Conservation (phyloP, 2,797 vertebrate species). For the Pampus argenteus region DNA sequence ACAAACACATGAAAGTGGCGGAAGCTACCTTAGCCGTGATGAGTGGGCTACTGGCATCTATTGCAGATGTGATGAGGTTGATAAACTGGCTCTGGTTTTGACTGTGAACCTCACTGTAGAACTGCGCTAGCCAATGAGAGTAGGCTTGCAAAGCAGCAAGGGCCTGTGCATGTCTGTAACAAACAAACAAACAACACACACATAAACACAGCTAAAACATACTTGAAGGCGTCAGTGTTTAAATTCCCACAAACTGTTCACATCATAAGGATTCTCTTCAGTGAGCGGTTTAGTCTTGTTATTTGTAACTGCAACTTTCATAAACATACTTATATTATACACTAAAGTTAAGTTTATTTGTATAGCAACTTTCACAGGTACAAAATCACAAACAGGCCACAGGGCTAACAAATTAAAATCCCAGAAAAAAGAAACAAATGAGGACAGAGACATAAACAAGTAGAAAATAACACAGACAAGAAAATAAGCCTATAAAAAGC, state of each 20-base stretch:
- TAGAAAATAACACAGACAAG: too few relatives aligned
- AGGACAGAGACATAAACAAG: too few relatives aligned
- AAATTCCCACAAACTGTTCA: conserved; percentile 7
- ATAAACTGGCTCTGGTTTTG: conserved; percentile 93
- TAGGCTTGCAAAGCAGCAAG: conserved; percentile 97
- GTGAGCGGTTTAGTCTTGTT: background rate
- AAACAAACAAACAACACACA: conserved; percentile 20
- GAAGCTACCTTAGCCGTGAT: conserved; percentile 77
- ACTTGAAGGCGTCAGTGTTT: too few relatives aligned
- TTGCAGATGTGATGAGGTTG: conserved; percentile 92
- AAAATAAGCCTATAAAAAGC: too few relatives aligned
- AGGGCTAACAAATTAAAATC: too few relatives aligned
- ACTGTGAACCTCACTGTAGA: conserved; percentile 93
- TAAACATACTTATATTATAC: too few relatives aligned
- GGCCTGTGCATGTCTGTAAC: conserved; percentile 92
- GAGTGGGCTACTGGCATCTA: conserved; percentile 93
- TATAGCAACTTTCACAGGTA: too few relatives aligned
- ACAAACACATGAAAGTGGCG: background rate
- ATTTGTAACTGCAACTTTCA: conserved; percentile 4
- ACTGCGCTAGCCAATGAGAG: conserved; percentile 97
- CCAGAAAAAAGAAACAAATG: too few relatives aligned
- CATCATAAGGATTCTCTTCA: background rate
- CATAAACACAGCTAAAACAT: conserved; percentile 1
- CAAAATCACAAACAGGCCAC: too few relatives aligned
- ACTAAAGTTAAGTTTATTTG: too few relatives aligned